Evolutionary conservation across 2,888 invertebrate genomes (phyloP).

Genomic region (Caenorhabditis sp.): DNA sequence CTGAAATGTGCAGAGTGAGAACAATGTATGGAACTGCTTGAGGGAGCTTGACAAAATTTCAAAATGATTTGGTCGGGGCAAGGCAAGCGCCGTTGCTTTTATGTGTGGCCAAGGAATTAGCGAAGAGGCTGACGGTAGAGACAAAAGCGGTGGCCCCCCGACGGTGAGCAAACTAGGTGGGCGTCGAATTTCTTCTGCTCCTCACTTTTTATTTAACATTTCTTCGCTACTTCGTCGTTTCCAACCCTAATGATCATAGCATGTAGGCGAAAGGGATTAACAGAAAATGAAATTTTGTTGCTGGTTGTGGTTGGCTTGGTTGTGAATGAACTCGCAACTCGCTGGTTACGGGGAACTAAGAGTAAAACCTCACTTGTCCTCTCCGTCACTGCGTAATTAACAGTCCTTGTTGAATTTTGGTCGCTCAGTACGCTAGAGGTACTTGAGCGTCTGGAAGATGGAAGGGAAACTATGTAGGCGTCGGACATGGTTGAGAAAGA

Average conservation of each 20-base stretch:
- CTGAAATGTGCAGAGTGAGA: constrained; percentile 56
- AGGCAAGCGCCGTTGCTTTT: constrained; percentile 30
- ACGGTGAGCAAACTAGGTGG: constrained; percentile 59
- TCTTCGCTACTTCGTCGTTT: constrained; percentile 37
- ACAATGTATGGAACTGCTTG: constrained; percentile 16
- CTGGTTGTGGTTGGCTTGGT: constrained; percentile 31
- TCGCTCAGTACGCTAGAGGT: constrained; percentile 45
- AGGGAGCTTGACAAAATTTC: constrained; percentile 44
- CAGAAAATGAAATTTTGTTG: constrained; percentile 39
- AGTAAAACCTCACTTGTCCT: constrained; percentile 42
- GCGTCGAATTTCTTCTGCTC: constrained; percentile 59
- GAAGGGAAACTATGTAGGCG: constrained; percentile 44
- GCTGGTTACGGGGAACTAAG: background rate
- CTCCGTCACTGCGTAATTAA: constrained; percentile 49
- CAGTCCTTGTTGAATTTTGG: constrained; percentile 32
- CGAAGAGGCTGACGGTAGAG: constrained; percentile 46
- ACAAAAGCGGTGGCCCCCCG: constrained; percentile 50
- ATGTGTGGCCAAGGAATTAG: constrained; percentile 65
- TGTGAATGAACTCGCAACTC: constrained; percentile 12
- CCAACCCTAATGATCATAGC: constrained; percentile 45
- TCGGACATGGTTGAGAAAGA: constrained; percentile 24
- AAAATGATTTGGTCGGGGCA: constrained; percentile 45
- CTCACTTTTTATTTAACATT: constrained; percentile 60
- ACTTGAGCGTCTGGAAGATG: constrained; percentile 49
- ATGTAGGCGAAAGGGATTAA: constrained; percentile 55